Evolutionary conservation across 53 echinoderm and acorn worm species (phyloP).

Genomic region (Echinometra lucunter): DNA sequence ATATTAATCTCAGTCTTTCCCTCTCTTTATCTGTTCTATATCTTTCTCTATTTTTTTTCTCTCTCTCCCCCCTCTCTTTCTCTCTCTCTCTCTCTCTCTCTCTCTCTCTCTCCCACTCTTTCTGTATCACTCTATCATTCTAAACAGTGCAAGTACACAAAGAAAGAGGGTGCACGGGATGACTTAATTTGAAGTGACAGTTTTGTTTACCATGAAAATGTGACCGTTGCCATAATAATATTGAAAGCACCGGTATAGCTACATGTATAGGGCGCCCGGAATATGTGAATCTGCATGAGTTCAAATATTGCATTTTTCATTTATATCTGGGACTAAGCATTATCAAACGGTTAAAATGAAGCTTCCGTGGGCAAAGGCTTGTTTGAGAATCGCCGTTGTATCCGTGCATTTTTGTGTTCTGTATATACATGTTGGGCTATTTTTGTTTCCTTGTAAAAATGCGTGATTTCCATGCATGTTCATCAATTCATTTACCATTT

Average conservation of each 20-base stretch:
- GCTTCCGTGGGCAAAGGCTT: neutral
- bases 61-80: neutral
- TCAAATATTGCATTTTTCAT: slow-evolving; percentile 7
- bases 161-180: neutral
- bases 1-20: no score
- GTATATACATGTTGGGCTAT: neutral
- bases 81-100: neutral
- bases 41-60: neutral
- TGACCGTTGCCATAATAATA: neutral
- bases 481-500: no score
- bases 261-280: neutral
- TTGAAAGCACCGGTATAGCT: neutral
- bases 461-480: neutral
- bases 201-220: slow-evolving; percentile 31
- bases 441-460: neutral
- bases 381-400: neutral
- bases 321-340: neutral
- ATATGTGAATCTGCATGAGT: neutral
- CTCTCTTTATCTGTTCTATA: neutral
- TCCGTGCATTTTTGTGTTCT: neutral
- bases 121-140: neutral
- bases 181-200: slow-evolving; percentile 1
- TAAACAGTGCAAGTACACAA: neutral
- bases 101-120: neutral
- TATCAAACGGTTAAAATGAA: neutral